phyloP scores from a whole-genome alignment of 2,888 invertebrate species.

The Drosophila atripex region DNA sequence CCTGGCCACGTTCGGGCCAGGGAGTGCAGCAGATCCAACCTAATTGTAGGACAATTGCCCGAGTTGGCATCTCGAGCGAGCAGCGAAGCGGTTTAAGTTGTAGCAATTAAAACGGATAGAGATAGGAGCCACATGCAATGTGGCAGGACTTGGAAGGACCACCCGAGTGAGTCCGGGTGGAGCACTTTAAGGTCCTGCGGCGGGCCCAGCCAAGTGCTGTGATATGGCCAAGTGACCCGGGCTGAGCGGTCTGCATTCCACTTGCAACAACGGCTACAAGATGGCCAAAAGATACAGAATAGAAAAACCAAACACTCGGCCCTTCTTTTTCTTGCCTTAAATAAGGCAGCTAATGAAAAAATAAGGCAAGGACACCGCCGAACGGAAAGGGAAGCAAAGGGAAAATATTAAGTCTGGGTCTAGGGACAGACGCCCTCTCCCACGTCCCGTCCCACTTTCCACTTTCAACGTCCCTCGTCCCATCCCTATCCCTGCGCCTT shows the following conservation, averaged over 20 bases:
- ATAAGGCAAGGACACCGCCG: constrained; percentile 35
- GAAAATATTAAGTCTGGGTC: constrained; percentile 35
- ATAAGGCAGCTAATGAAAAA: constrained; percentile 74
- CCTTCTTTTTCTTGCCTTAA: constrained; percentile 48
- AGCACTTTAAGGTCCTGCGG: constrained; percentile 16
- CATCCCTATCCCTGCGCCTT: constrained; percentile 52
- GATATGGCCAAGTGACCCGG: constrained; percentile 54
- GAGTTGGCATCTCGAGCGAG: constrained; percentile 59
- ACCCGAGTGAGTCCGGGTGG: neutral
- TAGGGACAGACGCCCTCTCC: constrained; percentile 13
- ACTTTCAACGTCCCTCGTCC: neutral
- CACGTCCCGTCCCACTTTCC: too few species aligned
- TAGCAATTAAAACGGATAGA: constrained; percentile 73
- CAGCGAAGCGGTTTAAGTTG: constrained; percentile 75
- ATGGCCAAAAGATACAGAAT: constrained; percentile 69
- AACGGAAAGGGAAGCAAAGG: constrained; percentile 40
- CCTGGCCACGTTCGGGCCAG: neutral
- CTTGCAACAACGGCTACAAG: constrained; percentile 64
- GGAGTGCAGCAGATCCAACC: constrained; percentile 37
- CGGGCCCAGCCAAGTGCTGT: constrained; percentile 46
- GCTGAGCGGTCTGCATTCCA: constrained; percentile 35
- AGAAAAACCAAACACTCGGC: constrained; percentile 68
- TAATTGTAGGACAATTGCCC: constrained; percentile 75
- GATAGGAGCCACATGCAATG: constrained; percentile 47
- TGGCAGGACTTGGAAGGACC: neutral